These are phyloP conservation scores for Alethe castanea DNA, from an alignment of 2,113 vertebrate species.

Conservation along the genomic window DNA sequence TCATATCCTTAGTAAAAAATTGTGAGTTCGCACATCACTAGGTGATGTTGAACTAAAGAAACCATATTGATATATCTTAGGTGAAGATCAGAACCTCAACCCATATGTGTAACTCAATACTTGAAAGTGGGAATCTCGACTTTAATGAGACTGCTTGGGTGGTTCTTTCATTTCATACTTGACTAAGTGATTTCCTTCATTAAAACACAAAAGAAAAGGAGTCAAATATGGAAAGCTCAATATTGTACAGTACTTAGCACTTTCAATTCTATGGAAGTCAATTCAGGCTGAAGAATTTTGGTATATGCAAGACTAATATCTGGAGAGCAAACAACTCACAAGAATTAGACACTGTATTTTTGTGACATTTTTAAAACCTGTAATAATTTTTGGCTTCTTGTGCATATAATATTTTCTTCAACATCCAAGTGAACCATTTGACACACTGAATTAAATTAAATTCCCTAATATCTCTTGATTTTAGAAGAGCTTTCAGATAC, in stretches of 20 bases:
- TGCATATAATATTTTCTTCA: not conserved
- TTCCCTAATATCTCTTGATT: not conserved
- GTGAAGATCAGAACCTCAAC: not conserved
- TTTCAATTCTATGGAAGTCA: not conserved
- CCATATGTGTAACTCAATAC: not conserved
- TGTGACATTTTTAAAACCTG: not conserved
- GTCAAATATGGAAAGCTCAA: not conserved
- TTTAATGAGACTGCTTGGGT: not conserved
- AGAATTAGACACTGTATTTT: not conserved
- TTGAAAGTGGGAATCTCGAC: not conserved
- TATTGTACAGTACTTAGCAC: not conserved
- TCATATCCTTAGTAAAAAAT: not conserved
- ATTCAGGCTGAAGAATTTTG: not conserved
- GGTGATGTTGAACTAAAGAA: not conserved
- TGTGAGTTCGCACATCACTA: not conserved
- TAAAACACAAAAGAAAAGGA: not conserved
- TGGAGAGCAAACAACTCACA: not conserved
- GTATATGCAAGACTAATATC: not conserved
- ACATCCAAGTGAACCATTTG: not conserved
- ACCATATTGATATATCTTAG: not conserved
- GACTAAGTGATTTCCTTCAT: not conserved
- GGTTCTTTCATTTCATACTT: not conserved
- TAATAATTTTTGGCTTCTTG: not conserved
- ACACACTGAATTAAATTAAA: not conserved
- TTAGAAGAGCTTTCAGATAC: not conserved